Evolutionary conservation across 2,888 invertebrate genomes (phyloP), one percentile per base, ranked within the genome.

Genomic region (Julus scanicus): DNA sequence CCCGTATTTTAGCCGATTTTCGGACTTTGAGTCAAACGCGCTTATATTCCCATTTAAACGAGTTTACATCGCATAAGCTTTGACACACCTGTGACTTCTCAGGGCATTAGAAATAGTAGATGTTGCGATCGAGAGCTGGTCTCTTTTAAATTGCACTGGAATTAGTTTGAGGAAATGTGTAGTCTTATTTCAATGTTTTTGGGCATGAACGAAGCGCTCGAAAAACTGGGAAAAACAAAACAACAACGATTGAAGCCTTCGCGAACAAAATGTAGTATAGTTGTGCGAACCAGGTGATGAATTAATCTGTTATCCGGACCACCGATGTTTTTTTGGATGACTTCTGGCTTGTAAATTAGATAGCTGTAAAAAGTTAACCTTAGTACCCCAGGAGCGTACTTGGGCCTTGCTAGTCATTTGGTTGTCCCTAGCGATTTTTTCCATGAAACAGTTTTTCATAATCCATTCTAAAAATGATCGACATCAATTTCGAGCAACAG

Each of bases 21-120:
- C 53, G 6, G 44, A 44, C 44, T 44, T 44, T 44, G 6, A 63
- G 20, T 63, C 17, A 63, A 63, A n/a, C 44, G 6, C 44, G 44
- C 44, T 5, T 20, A 63, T 71, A 29, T 71, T 29, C 8, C n/a
- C 71, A 71, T 9, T 29, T 71, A 20, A 71, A 20, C 71, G 29
- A 29, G 9, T 20, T 29, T n/a, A 29, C 29, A 71, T 71, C 29
- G 71, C 71, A 71, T 29, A 29, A 71, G 71, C 71, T 71, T 71
- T 29, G 11, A 71, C 20, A n/a, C 29, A 71, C 71, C 20, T n/a
- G 11, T 71, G 71, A 71, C 71, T 71, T 71, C 71, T 71, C 71
- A 71, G 71, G 71, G 71, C 71, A 71, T n/a, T 71, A 71, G 71
- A n/a, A 71, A 71, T 29, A 29, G 20, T 71, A 71, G 71, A 71